Evolutionary conservation across 2,888 invertebrate species (phyloP), one percentile per base, ranked within the genome.

Genomic region (Blastobasis adustella): DNA sequence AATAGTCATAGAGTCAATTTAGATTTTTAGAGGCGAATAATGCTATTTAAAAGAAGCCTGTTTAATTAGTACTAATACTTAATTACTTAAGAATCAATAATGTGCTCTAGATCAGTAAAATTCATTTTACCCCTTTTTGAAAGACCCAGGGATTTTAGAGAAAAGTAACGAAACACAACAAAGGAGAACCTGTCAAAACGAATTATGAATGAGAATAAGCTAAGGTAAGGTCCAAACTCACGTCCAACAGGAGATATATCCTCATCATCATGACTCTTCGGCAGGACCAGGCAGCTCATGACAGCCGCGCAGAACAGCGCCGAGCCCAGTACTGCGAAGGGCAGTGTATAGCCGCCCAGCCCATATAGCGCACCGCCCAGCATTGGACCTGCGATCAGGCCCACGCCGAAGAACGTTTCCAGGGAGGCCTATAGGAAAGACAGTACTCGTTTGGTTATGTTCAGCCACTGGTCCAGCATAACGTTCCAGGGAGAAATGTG

Each of bases 381-480:
- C 0, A 95, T 95, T 0, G 98, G 98, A 0, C 98, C 98, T 0
- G 96, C 95, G 54, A 97, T 97, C 53, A 97, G 90, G 1, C 92
- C 98, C 65, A 92, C 90, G 0, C 97, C 97, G 72, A 96, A 96
- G 77, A 95, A 96, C 0, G 97, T 95, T 80, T 96, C 96, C 46
- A 96, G 75, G 0, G 94, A 94, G 1, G 95, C 95, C 94, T 93
- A 72, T 2, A 60, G 57, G 10, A 40, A 41, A 51, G 4, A 23
- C 2, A 23, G 23, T 23, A 3, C 23, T 23, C 3, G 23, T 23
- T 23, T 23, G 3, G 23, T 23, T 1, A 23, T 23, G 23, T 23
- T 23, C 23, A 23, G 23, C 23, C 23, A 23, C 23, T 3, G n/a
- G n/a, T n/a, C n/a, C n/a, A n/a, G n/a, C n/a, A n/a, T 23, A 23